Evolutionary conservation across 1,140 invertebrate genomes (phyloP).

Genomic region (Calephelis virginiensis): DNA sequence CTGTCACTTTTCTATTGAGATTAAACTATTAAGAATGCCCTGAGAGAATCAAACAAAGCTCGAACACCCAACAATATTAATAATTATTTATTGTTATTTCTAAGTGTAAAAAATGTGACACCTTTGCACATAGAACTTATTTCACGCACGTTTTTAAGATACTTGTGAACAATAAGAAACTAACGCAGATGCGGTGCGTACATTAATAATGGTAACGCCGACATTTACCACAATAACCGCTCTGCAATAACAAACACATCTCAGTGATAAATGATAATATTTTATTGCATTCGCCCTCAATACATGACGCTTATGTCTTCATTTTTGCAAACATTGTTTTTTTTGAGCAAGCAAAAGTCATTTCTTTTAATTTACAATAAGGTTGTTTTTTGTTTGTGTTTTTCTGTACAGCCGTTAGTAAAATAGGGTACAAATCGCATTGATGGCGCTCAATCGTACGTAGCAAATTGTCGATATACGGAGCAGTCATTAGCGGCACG

Average conservation of each 20-base stretch:
- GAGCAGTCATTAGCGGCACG: conserved; percentile 49
- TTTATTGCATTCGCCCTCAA: conserved; percentile 66
- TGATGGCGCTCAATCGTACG: conserved; percentile 69
- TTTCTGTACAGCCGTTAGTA: conserved; percentile 33
- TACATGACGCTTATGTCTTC: conserved; percentile 58
- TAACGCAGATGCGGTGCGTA: conserved; percentile 59
- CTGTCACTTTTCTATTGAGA: too few relatives aligned
- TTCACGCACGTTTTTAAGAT: conserved; percentile 32
- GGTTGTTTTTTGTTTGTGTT: conserved; percentile 27
- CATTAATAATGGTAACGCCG: conserved; percentile 65
- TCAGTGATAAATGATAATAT: conserved; percentile 69
- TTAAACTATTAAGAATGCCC: too few relatives aligned
- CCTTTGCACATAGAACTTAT: conserved; percentile 23
- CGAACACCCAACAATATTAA: not conserved
- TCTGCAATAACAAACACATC: conserved; percentile 65
- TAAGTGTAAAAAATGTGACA: not conserved
- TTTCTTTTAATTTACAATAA: not conserved
- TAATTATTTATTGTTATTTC: not conserved
- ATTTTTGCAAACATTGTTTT: conserved; percentile 47
- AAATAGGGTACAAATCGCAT: conserved; percentile 57
- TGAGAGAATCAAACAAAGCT: too few relatives aligned
- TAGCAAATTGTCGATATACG: conserved; percentile 71
- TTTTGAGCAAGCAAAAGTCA: not conserved
- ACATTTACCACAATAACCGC: conserved; percentile 66
- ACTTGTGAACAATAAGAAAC: conserved; percentile 41